Evolutionary conservation across 2,888 invertebrate genomes (phyloP), one percentile per base, ranked within the genome.

Genomic region (Folsomia manolachei): DNA sequence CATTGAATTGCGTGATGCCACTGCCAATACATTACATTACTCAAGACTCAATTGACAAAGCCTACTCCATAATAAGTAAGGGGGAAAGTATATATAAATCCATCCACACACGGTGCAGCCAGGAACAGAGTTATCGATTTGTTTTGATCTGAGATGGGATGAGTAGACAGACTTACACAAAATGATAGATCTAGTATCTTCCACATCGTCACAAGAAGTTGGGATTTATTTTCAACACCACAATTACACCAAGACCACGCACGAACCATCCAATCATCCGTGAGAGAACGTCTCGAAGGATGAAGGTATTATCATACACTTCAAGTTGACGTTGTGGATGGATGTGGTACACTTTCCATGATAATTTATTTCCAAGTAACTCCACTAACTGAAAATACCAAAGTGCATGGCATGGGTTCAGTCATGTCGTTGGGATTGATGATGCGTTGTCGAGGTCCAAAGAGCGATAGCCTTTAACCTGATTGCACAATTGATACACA

Each of bases 111-210:
- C 66, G 24, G 53, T 66, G 53, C 52, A 66, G 66, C 19, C 39
- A 64, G 52, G 53, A 66, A 52, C 66, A 39, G 39, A 39, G 52
- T 51, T 66, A 64, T 64, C 64, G 64, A 64, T 64, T 64, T 64
- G 64, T 64, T 64, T 63, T 64, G 64, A 64, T 64, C 64, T 39
- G 26, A 27, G 64, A 64, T 64, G 26, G 64, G 64, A 64, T 64
- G 64, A 64, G 64, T 64, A 63, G 24, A 62, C 19, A 7, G 62
- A 64, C 64, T 64, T 52, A 66, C 53, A 52, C 53, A 66, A 52
- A 52, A 66, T 52, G 53, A 66, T n/a, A 14, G 14, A 66, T 66
- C 66, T 39, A 39, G 4, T n/a, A n/a, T n/a, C n/a, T n/a, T n/a
- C n/a, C n/a, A 4, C 53, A 21, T 51, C 66, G 39, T 66, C 66